phyloP scores from a whole-genome alignment of 1,140 invertebrate species.

The Conus betulinus region DNA sequence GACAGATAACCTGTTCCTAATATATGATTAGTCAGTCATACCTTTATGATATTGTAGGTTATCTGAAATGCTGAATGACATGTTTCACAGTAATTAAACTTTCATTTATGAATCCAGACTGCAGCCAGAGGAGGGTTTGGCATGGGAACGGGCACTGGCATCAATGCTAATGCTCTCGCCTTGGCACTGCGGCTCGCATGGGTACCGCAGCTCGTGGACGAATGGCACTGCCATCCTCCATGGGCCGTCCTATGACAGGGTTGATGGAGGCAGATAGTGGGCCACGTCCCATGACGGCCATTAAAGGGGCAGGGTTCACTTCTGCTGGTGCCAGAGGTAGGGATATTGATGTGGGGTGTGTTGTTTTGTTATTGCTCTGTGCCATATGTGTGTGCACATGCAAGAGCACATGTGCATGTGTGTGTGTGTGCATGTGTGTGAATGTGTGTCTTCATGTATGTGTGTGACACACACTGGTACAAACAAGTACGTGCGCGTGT shows the following conservation, averaged over 20 bases:
- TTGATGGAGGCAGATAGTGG: constrained; percentile 66
- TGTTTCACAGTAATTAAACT: no score
- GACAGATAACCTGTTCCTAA: no score
- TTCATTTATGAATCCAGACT: constrained; percentile 20
- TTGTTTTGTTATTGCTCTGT: not conserved
- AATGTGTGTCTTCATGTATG: no score
- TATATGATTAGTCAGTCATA: no score
- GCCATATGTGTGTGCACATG: not conserved
- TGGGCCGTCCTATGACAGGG: constrained; percentile 72
- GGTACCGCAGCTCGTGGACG: constrained; percentile 70
- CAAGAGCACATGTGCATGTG: not conserved
- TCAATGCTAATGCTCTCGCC: constrained; percentile 32
- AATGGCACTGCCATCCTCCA: constrained; percentile 70
- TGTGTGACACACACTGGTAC: no score
- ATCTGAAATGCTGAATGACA: no score
- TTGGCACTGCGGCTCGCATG: constrained; percentile 43
- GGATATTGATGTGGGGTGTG: not conserved
- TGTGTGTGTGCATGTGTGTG: not conserved
- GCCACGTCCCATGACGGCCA: constrained; percentile 93
- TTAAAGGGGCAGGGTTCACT: constrained; percentile 95
- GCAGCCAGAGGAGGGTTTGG: constrained; percentile 25
- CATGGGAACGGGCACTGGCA: constrained; percentile 34
- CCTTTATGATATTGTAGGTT: no score
- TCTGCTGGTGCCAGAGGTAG: constrained; percentile 79
- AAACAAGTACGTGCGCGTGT: no score